Evolutionary conservation across 1,140 invertebrate species (phyloP), one percentile per base, ranked within the genome.

Genomic region (Trichomalopsis sarcophagae): DNA sequence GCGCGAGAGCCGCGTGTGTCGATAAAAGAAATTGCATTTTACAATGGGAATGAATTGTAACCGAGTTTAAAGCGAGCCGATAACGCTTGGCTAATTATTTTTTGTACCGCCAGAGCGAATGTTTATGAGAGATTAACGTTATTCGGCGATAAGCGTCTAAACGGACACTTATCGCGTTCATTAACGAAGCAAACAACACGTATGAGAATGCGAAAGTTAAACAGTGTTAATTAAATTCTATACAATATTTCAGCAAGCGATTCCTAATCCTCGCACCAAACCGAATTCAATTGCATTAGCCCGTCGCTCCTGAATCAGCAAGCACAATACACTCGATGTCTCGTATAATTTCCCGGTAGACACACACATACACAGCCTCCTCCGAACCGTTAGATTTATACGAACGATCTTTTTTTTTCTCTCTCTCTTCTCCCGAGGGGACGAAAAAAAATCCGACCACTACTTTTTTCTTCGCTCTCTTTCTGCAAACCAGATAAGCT

Each of bases 401-500:
- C 79, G 66, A 47, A 21, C 30, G 66, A 80, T 69, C 78, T 17
- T n/a, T 17, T 50, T 36, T 36, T 74, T 55, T 55, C 55, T 62
- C 55, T 14, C 17, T 44, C 40, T 44, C 17, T 74, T 17, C 74
- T 33, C 69, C 47, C 36, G 17, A 62, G n/a, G 17, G 55, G 6
- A 36, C 2, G 23, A 66, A 23, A 79, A 71, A 71, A 73, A 71
- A 27, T 27, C 11, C 17, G 33, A 33, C 21, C 17, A 21, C 62
- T 78, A 71, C 33, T 82, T 62, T 75, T 50, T 74, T 7, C 36
- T 77, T 33, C 50, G 71, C 17, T 69, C 33, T 82, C 33, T 66
- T 27, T 23, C 55, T 68, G 50, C 71, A 76, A 82, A 66, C 74
- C 55, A 83, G 82, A 83, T 83, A 77, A 84, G 66, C 55, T 71